Conservation (phyloP, 1,140 invertebrate genomes). For the Drosophila leontia region DNA sequence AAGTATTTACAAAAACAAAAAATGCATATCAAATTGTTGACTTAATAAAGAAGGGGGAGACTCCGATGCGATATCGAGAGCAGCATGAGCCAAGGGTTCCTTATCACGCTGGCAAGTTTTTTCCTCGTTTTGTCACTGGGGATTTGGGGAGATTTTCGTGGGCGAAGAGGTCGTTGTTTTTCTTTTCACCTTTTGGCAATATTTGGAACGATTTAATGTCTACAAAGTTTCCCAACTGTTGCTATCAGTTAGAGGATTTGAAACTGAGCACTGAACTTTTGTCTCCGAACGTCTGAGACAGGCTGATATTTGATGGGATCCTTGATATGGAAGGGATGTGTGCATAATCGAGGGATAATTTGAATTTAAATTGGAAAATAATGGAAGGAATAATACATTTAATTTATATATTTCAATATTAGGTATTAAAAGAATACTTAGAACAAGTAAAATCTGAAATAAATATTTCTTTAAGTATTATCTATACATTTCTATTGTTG, state of each 20-base stretch:
- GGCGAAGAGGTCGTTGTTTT: constrained; percentile 20
- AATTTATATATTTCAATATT: background rate
- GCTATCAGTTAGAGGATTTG: constrained; percentile 26
- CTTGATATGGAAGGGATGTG: background rate
- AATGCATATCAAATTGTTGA: constrained; percentile 74
- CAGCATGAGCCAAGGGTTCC: constrained; percentile 10
- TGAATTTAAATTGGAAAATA: background rate
- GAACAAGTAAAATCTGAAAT: background rate
- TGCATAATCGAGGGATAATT: background rate
- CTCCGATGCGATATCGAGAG: background rate
- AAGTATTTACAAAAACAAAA: constrained; percentile 56
- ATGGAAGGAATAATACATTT: background rate
- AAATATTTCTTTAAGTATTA: background rate
- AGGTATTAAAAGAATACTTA: background rate
- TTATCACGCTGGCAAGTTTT: constrained; percentile 28
- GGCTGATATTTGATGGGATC: background rate
- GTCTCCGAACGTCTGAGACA: background rate
- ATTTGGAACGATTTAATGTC: constrained; percentile 36
- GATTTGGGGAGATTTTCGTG: constrained; percentile 31
- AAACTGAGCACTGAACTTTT: constrained; percentile 22
- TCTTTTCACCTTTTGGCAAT: constrained; percentile 21
- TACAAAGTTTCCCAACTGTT: constrained; percentile 49
- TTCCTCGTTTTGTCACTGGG: constrained; percentile 37
- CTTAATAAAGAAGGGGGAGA: constrained; percentile 43
- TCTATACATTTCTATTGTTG: background rate